Evolutionary conservation across 2,797 vertebrate genomes (phyloP), one percentile per base, ranked within the genome.

Genomic region (Sebastes reedi): DNA sequence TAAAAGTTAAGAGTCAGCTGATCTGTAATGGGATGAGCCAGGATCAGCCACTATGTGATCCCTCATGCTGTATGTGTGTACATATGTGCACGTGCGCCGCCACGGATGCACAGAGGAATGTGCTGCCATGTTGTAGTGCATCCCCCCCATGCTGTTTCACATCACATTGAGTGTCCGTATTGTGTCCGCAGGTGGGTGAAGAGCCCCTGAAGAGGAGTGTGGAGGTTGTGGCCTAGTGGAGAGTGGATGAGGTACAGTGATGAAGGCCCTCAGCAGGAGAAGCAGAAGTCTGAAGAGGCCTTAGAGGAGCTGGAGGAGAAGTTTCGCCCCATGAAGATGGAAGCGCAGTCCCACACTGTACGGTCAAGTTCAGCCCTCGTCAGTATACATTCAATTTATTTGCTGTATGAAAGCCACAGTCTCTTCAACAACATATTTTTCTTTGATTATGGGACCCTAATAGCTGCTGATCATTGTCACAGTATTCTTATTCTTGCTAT

Each of bases 191-290:
- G 97, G 94, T 89, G 94, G 94, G 91, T 94, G 93, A 90, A 94
- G 97, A 94, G 95, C 95, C 92, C 95, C 95, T 90, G 93, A 91
- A 64, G 95, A 94, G 85, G 91, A 94, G 74, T 87, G 94, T 62
- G 91, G 94, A 90, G 93, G 91, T 93, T 87, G 94, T 88, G 95
- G 94, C 93, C 94, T 97, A 52, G 94, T 94, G n/a, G 96, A 96
- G 94, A 96, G 95, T 89, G 85, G 82, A 93, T 96, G 87, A 95
- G 96, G 0, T 92, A 95, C 89, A 95, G 95, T 91, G 94, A 97
- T 80, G 95, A 94, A 16, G 90, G 93, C 60, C 94, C 67, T 70
- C 81, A 54, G 82, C 80, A 66, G 46, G 93, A 91, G 58, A 90
- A 62, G 74, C 92, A 79, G 92, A 81, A 82, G 16, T 84, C 71